phyloP scores from a whole-genome alignment of 2,888 invertebrate genomes.

The Eristalinus sepulchralis region DNA sequence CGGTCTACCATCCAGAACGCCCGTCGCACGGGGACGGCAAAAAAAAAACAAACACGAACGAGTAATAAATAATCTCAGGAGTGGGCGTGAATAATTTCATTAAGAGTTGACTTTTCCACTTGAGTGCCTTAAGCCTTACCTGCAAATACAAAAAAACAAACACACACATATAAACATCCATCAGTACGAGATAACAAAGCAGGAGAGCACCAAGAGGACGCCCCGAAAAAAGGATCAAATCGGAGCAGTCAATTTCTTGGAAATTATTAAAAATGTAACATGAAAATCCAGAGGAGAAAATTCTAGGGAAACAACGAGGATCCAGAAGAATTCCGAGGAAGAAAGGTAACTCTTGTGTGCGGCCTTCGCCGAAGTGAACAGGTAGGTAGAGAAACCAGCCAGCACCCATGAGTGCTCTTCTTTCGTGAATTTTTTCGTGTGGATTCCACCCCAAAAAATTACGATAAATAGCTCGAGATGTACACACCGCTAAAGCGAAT shows the following conservation, averaged over 20 bases:
- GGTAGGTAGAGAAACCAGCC: constrained; percentile 2
- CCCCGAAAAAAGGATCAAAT: constrained; percentile 2
- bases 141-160: constrained; percentile 13
- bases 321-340: constrained; percentile 4
- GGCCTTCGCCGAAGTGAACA: constrained; percentile 26
- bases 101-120: constrained; percentile 27
- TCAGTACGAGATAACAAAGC: constrained; percentile 1
- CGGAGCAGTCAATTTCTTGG: constrained; percentile 27
- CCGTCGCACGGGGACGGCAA: too few species aligned
- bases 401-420: neutral
- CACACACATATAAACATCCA: neutral
- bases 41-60: neutral
- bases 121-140: constrained; percentile 32
- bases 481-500: neutral
- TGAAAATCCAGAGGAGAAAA: constrained; percentile 27
- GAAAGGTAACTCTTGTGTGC: neutral
- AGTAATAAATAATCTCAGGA: neutral
- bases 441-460: neutral
- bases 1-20: neutral
- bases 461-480: neutral
- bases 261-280: constrained; percentile 51
- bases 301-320: neutral
- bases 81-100: constrained; percentile 36
- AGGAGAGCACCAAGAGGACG: neutral
- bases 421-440: neutral